Evolutionary conservation across 2,888 invertebrate species (phyloP).

Genomic region (Homarus gammarus): DNA sequence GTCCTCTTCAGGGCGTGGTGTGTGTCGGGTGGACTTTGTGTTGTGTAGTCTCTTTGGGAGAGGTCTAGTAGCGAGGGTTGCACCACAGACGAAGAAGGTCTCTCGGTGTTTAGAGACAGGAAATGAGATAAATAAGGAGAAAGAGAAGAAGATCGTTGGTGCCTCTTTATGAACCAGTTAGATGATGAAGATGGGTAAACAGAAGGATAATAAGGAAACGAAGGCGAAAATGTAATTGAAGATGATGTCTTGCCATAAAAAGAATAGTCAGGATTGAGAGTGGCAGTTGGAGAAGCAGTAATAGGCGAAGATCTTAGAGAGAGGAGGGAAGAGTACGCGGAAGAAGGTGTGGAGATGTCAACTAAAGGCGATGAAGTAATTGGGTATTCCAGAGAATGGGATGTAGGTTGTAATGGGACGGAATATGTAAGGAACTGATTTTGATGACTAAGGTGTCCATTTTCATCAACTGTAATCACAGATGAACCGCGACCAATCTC

Average conservation of each 20-base stretch:
- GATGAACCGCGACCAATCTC: too few species aligned
- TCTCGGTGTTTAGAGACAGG: background rate
- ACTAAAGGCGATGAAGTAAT: background rate
- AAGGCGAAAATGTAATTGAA: background rate
- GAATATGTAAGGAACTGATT: background rate
- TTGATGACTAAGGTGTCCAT: background rate
- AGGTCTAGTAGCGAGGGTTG: background rate
- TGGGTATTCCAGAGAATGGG: background rate
- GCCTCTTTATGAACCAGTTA: background rate
- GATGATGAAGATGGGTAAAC: background rate
- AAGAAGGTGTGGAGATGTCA: background rate
- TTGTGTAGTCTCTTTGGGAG: background rate
- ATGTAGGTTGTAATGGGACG: background rate
- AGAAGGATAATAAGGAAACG: background rate
- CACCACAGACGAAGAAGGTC: background rate
- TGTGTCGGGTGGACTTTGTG: background rate
- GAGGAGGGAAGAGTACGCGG: background rate
- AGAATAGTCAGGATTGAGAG: background rate
- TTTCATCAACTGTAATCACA: background rate
- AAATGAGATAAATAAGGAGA: background rate
- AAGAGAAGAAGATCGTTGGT: background rate
- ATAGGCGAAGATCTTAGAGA: background rate
- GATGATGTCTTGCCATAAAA: background rate
- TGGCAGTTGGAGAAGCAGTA: background rate
- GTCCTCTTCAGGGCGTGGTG: background rate